Percentiles rank a stretch among this genome's conserved stretches.
Evolutionary conservation across 2,888 invertebrate species (phyloP).

Genomic region (Volucella inflata): DNA sequence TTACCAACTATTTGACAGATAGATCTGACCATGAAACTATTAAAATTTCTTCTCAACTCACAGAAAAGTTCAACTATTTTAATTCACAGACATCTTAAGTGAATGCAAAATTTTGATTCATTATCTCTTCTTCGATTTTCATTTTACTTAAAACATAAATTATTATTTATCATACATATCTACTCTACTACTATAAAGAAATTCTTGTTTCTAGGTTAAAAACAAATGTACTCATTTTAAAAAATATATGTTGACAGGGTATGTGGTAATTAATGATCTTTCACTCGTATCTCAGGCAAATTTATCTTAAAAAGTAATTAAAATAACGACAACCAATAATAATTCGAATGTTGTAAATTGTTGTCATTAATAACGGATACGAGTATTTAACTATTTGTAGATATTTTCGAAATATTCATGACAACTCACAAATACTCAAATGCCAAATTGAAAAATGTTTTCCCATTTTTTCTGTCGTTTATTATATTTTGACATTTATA

Average conservation of each 20-base stretch:
- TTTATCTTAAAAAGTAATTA: slow-evolving; percentile 30
- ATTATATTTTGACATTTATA: slow-evolving; percentile 8
- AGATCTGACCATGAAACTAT: too few relatives aligned
- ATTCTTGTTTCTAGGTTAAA: neutral
- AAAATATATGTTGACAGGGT: neutral
- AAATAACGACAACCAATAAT: slow-evolving; percentile 22
- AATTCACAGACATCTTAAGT: too few relatives aligned
- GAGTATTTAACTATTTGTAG: slow-evolving; percentile 5
- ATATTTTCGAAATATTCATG: slow-evolving; percentile 45
- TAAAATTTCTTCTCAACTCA: too few relatives aligned
- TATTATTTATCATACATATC: too few relatives aligned
- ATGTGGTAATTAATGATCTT: slow-evolving; percentile 31
- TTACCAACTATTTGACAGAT: too few relatives aligned
- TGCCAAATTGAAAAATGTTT: slow-evolving; percentile 17
- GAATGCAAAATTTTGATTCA: too few relatives aligned
- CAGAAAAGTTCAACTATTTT: too few relatives aligned
- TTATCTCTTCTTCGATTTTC: too few relatives aligned
- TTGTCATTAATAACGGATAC: slow-evolving; percentile 50
- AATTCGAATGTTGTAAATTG: neutral
- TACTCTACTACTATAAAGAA: neutral
- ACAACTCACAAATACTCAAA: slow-evolving; percentile 15
- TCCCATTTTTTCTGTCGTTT: slow-evolving; percentile 11
- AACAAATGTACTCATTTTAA: slow-evolving; percentile 4
- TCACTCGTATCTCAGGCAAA: slow-evolving; percentile 25
- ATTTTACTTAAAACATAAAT: too few relatives aligned